phyloP scores from a whole-genome alignment of 2,113 vertebrate species.

The Actinemys pallida region DNA sequence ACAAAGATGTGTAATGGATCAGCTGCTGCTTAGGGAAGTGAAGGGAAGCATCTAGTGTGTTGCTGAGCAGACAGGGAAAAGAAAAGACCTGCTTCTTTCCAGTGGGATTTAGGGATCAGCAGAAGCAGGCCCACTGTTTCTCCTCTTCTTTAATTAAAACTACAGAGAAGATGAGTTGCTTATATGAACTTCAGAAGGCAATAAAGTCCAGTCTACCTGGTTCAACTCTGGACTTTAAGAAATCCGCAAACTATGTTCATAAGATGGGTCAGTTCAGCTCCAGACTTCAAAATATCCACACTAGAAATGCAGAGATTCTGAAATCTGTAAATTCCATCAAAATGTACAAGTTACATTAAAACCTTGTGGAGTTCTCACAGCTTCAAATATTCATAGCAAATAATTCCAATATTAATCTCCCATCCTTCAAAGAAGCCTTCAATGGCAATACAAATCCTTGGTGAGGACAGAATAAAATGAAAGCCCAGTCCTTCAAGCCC shows the following conservation, averaged over 20 bases:
- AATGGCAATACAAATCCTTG: constrained; percentile 11
- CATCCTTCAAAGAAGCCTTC: not conserved
- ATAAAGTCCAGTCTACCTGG: not conserved
- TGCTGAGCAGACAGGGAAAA: not conserved
- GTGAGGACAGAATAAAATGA: not conserved
- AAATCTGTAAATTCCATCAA: not conserved
- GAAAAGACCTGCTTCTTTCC: not conserved
- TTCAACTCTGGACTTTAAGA: not conserved
- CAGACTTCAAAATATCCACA: not conserved
- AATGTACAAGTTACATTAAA: not conserved
- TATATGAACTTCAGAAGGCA: not conserved
- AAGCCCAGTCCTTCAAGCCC: fast-evolving
- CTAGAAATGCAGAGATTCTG: not conserved
- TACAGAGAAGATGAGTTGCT: not conserved
- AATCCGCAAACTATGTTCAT: not conserved
- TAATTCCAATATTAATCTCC: not conserved
- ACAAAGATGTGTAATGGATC: not conserved
- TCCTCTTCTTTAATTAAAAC: not conserved
- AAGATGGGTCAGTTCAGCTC: not conserved
- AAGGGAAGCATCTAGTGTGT: not conserved
- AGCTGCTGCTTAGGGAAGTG: not conserved
- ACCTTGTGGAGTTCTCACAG: not conserved
- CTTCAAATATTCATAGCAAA: constrained; percentile 1
- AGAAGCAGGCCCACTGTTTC: not conserved
- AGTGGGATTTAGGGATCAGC: not conserved